phyloP scores from a whole-genome alignment of 2,797 vertebrate genomes.

The Euphonia xanthogaster region DNA sequence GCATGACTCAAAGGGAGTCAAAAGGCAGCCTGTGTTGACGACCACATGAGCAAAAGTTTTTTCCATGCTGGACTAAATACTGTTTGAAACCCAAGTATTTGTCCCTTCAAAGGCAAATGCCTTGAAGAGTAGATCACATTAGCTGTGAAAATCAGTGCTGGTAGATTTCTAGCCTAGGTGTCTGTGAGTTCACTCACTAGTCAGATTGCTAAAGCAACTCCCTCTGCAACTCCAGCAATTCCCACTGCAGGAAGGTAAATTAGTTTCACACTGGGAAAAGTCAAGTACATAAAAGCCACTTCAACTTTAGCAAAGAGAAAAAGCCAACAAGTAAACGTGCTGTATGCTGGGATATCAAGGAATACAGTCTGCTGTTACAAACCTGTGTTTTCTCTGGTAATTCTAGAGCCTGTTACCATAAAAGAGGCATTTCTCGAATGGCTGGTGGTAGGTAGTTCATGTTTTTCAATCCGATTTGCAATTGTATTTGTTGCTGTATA shows the following conservation, averaged over 20 bases:
- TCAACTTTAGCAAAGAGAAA: constrained; percentile 85
- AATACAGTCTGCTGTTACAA: constrained; percentile 70
- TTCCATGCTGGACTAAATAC: constrained; percentile 15
- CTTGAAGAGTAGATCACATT: constrained; percentile 26
- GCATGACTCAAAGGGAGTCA: not conserved
- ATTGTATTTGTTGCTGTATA: constrained; percentile 88
- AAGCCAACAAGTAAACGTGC: constrained; percentile 63
- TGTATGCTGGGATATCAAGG: constrained; percentile 71
- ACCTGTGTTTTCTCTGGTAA: constrained; percentile 78
- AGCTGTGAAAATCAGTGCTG: not conserved
- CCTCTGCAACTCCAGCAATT: constrained; percentile 50
- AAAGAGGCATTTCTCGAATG: constrained; percentile 83
- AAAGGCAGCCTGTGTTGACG: not conserved
- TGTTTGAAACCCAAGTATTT: constrained; percentile 28
- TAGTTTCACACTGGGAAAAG: constrained; percentile 42
- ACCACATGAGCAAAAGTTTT: constrained; percentile 9
- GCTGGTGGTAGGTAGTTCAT: constrained; percentile 86
- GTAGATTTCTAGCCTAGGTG: constrained; percentile 39
- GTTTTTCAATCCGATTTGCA: constrained; percentile 87
- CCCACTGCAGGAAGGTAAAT: constrained; percentile 56
- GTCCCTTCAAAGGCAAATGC: constrained; percentile 41
- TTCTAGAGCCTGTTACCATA: constrained; percentile 81
- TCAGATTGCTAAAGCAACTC: constrained; percentile 29
- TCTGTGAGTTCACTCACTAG: not conserved
- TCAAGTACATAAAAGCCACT: constrained; percentile 63